Evolutionary conservation across 1,140 invertebrate genomes (phyloP).

Genomic region (Luehdorfia chinensis): DNA sequence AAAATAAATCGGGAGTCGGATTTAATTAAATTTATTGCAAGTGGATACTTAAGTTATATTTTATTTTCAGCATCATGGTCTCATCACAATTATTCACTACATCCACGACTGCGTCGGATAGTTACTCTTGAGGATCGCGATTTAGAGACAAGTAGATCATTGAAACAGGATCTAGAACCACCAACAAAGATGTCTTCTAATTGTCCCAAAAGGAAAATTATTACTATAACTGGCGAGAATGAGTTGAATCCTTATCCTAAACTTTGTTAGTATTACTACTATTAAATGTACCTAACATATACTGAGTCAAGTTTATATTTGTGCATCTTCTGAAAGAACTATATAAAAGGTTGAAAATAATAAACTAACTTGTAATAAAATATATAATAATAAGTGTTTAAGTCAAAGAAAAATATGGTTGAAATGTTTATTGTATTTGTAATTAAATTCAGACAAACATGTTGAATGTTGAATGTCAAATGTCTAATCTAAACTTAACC

Average conservation of each 20-base stretch:
- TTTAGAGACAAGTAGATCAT: conserved; percentile 35
- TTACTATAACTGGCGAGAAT: conserved; percentile 56
- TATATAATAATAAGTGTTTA: too few relatives aligned
- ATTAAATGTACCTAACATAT: too few relatives aligned
- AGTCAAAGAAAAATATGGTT: too few relatives aligned
- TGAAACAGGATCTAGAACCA: conserved; percentile 32
- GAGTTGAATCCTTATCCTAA: conserved; percentile 44
- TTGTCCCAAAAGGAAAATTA: conserved; percentile 50
- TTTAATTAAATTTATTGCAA: too few relatives aligned
- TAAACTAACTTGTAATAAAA: too few relatives aligned
- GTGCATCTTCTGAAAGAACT: too few relatives aligned
- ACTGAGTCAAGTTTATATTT: neutral
- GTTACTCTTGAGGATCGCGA: conserved; percentile 47
- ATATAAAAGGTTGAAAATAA: too few relatives aligned
- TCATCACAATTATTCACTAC: conserved; percentile 28
- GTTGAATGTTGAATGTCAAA: too few relatives aligned
- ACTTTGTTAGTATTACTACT: conserved; percentile 39
- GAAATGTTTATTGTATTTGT: too few relatives aligned
- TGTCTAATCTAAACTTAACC: too few relatives aligned
- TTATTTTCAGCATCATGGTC: conserved; percentile 42
- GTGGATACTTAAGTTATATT: conserved; percentile 4
- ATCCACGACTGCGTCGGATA: conserved; percentile 42
- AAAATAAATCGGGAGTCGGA: too few relatives aligned
- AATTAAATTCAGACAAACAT: too few relatives aligned
- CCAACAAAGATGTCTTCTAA: conserved; percentile 30